These are phyloP conservation scores for Halictus ligatus DNA, from an alignment of 2,888 invertebrate species.

Conservation along the genomic window DNA sequence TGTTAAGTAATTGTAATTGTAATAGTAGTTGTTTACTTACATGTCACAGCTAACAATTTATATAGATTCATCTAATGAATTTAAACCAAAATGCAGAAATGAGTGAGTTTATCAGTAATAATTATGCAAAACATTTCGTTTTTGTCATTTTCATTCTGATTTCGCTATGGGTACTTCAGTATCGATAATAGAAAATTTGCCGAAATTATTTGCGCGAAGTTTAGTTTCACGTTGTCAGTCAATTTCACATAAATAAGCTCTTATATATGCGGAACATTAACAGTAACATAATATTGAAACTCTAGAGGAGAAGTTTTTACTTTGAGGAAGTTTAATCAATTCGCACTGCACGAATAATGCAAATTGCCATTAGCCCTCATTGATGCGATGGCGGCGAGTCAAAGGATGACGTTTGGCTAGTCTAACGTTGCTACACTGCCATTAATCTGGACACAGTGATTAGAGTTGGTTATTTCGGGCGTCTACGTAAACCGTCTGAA, in stretches of 20 bases:
- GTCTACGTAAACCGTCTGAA: constrained; percentile 33
- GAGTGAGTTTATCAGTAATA: not conserved
- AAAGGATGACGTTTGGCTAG: constrained; percentile 44
- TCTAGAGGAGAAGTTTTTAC: not conserved
- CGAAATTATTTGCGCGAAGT: not conserved
- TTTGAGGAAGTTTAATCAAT: constrained; percentile 14
- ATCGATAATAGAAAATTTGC: not conserved
- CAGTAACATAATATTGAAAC: not conserved
- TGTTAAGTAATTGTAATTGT: too few relatives aligned
- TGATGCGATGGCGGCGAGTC: constrained; percentile 27
- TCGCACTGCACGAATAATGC: constrained; percentile 30
- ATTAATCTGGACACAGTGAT: constrained; percentile 54
- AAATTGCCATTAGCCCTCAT: constrained; percentile 36
- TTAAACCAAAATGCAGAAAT: not conserved
- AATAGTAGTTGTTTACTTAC: not conserved
- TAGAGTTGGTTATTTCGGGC: constrained; percentile 52
- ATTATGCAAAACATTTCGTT: not conserved
- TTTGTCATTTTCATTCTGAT: not conserved
- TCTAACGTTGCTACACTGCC: constrained; percentile 23
- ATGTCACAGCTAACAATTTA: not conserved
- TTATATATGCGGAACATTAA: not conserved
- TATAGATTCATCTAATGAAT: not conserved
- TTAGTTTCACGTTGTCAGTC: not conserved
- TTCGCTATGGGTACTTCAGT: not conserved
- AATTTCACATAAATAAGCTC: not conserved